phyloP scores from a whole-genome alignment of 1,140 invertebrate genomes.

The Hormaphis cornu region DNA sequence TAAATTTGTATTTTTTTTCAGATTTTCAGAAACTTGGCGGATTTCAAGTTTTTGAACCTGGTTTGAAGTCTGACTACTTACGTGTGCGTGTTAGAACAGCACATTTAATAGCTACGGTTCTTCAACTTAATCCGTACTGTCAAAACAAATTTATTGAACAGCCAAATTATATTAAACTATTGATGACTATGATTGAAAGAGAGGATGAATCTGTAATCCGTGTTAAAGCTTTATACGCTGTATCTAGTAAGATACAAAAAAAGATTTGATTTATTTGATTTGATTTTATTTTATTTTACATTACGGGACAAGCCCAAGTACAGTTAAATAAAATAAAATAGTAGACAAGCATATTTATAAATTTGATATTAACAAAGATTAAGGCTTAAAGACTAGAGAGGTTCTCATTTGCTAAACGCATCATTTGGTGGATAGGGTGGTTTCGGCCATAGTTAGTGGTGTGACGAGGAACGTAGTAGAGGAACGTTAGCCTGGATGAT shows the following conservation, averaged over 20 bases:
- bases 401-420: no score
- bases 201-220: not conserved
- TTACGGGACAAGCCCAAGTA: no score
- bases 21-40: constrained; percentile 22
- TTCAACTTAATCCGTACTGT: constrained; percentile 11
- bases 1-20: not conserved
- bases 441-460: no score
- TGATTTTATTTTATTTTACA: no score
- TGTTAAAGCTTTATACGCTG: not conserved
- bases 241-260: not conserved
- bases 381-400: no score
- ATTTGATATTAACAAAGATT: no score
- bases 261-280: no score
- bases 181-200: not conserved
- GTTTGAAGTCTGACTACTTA: not conserved
- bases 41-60: not conserved
- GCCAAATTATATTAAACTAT: not conserved
- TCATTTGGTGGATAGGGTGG: no score
- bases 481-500: no score
- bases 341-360: no score
- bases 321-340: no score
- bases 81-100: not conserved
- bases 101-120: not conserved
- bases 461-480: no score
- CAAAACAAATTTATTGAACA: constrained; percentile 2